Base-by-base conservation (phyloP, 2,113 vertebrate genomes). In the Thunnus thynnus region DNA sequence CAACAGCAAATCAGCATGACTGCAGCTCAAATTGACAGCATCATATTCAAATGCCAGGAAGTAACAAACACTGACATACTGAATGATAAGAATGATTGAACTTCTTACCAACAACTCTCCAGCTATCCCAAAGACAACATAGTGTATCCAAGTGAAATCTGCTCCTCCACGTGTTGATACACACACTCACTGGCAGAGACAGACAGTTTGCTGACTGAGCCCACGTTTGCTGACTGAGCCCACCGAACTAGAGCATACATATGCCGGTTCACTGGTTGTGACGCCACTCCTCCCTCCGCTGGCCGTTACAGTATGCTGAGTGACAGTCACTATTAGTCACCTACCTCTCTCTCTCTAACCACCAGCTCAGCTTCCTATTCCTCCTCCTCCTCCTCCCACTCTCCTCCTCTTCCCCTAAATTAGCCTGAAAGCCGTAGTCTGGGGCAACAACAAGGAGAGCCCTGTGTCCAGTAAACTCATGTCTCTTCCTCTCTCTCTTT, bases 351-450 rank as follows among this genome's bases (percentile, higher is more conserved):
- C 69, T 78, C 50, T 80, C 64, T 64, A 78, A 88, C 63, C 63
- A 88, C 86, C 78, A 79, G 72, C 76, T 85, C 78, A 79, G 86
- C 89, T 94, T 94, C 93, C 89, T 78, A 69, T 55, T 83, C 47
- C 65, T 87, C 68, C 78, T 79, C 74, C 67, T 68, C 83, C 85
- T 83, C 58, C 89, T 78, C 78, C 67, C 52, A 46, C 87, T 86
- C 89, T 84, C 88, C 89, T 86, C 84, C 91, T 89, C 89, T 93
- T 94, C 93, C 92, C 87, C 85, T 93, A 92, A 94, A 92, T 91
- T 78, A 90, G 85, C 65, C 65, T 77, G 82, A 91, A 82, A 77
- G 77, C 50, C n/a, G 41, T 69, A n/a, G 87, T 86, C 82, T 83
- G 76, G 65, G 79, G 78, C 20, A 82, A 88, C 86, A 93, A 95